phyloP scores from a whole-genome alignment of 2,113 vertebrate species.

The Eidolon helvum region DNA sequence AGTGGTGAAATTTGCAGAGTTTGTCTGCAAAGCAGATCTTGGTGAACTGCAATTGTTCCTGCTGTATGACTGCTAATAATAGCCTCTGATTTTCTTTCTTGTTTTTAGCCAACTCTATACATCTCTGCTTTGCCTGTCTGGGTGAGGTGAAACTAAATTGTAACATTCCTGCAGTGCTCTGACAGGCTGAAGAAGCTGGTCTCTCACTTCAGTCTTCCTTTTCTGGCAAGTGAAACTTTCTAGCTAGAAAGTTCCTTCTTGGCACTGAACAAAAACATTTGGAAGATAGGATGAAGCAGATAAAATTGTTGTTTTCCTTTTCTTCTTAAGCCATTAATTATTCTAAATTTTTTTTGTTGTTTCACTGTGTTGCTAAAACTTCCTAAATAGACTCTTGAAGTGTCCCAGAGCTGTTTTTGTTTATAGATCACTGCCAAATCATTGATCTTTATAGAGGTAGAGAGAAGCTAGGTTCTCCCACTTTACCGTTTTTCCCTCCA shows the following conservation, averaged over 20 bases:
- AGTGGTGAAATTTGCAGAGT: not conserved
- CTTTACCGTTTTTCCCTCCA: not conserved
- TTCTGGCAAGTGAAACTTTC: not conserved
- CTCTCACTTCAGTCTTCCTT: not conserved
- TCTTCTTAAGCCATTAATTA: not conserved
- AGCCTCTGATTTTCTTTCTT: not conserved
- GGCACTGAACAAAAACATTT: not conserved
- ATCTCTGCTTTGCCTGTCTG: not conserved
- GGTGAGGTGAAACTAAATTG: not conserved
- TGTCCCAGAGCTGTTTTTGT: not conserved
- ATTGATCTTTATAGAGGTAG: not conserved
- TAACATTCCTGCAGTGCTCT: not conserved
- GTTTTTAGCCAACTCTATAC: not conserved
- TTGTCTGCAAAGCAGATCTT: not conserved
- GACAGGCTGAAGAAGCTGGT: not conserved
- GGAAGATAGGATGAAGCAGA: not conserved
- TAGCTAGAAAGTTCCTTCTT: not conserved
- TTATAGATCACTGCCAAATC: not conserved
- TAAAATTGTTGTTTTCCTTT: not conserved
- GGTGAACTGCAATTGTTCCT: not conserved
- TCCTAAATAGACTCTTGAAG: not conserved
- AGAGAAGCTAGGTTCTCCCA: not conserved
- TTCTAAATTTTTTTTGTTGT: not conserved
- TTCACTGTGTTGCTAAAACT: not conserved
- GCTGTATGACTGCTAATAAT: not conserved